Conservation (phyloP, 2,113 vertebrate genomes). For the Laterallus jamaicensis region DNA sequence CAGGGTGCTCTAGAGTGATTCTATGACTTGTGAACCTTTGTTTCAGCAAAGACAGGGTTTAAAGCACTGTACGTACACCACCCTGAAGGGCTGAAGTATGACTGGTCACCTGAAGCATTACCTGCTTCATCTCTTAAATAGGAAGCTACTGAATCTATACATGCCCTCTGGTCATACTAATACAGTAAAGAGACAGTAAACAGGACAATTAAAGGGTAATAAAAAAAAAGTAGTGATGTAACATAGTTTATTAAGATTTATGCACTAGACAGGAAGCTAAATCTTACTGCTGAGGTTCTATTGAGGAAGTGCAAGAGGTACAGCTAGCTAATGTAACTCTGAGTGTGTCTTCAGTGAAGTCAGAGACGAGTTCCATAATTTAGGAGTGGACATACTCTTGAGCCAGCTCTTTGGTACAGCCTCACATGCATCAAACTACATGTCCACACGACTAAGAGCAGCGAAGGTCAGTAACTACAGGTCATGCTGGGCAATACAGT, state of each 20-base stretch:
- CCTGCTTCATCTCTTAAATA: not conserved
- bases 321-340: not conserved
- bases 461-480: not conserved
- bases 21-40: not conserved
- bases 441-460: not conserved
- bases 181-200: not conserved
- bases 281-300: not conserved
- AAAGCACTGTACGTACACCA: accelerated
- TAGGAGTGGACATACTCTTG: not conserved
- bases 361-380: not conserved
- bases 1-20: no score
- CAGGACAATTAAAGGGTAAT: not conserved
- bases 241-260: accelerated
- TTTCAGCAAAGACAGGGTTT: not conserved
- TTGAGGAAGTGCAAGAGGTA: not conserved
- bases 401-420: not conserved
- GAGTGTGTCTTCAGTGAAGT: not conserved
- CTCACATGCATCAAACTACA: not conserved
- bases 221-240: not conserved
- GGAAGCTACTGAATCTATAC: not conserved
- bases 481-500: not conserved
- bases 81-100: not conserved
- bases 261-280: not conserved
- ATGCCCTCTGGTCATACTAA: no score
- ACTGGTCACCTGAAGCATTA: not conserved